Percentiles rank a stretch among this genome's conserved stretches.
Evolutionary conservation across 2,888 invertebrate genomes (phyloP).

Genomic region (Baccha elongata): DNA sequence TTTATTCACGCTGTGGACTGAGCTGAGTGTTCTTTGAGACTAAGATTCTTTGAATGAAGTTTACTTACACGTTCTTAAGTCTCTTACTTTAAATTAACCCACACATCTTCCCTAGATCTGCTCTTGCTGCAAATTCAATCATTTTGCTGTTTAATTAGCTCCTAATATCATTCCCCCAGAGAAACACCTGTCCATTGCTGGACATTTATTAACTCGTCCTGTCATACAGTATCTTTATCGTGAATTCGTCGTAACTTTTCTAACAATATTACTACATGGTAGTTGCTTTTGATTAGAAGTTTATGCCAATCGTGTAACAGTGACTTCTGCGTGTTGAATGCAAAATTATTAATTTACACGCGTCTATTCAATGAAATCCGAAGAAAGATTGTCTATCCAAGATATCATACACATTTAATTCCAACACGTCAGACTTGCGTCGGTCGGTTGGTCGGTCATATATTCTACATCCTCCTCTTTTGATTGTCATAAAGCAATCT

Average conservation of each 20-base stretch:
- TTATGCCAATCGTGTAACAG: conserved; percentile 75
- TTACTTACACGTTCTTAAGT: no score
- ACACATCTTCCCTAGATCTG: conserved; percentile 56
- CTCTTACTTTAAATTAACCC: no score
- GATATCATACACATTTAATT: conserved; percentile 52
- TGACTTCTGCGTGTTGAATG: conserved; percentile 59
- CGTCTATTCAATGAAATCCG: conserved; percentile 22
- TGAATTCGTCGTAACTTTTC: conserved; percentile 32
- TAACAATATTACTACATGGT: conserved; percentile 36
- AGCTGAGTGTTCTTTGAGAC: no score
- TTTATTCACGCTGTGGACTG: no score
- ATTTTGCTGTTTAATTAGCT: conserved; percentile 1
- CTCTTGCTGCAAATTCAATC: background rate
- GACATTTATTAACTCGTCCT: background rate
- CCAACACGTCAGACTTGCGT: conserved; percentile 41
- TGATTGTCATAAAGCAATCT: background rate
- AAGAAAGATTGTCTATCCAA: conserved; percentile 54
- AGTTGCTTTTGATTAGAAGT: conserved; percentile 68
- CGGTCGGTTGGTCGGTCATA: background rate
- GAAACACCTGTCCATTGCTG: background rate
- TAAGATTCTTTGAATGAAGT: no score
- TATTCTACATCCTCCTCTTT: conserved; percentile 1
- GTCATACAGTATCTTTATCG: conserved; percentile 29
- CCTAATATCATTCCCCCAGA: background rate
- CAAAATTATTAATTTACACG: conserved; percentile 54